These are phyloP conservation scores for Zapornia atra DNA, from an alignment of 2,113 vertebrate genomes.

Conservation along the genomic window DNA sequence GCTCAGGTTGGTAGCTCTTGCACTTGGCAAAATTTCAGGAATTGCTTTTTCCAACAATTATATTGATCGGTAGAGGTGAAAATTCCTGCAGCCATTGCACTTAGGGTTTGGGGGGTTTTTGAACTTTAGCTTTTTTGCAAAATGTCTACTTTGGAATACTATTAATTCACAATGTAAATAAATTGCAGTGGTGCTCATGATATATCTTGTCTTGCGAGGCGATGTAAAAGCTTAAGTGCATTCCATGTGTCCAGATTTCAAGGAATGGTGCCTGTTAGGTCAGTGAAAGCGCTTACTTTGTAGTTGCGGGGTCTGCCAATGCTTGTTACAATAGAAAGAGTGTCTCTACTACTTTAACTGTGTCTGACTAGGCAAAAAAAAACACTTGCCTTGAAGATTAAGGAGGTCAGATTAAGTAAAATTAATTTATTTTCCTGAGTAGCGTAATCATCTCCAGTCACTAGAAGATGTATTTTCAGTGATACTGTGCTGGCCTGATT, in stretches of 20 bases:
- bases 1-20: background rate
- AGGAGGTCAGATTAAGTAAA: conserved; percentile 5
- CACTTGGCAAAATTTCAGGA: background rate
- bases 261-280: background rate
- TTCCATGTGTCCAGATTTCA: background rate
- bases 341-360: background rate
- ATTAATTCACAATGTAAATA: background rate
- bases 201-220: background rate
- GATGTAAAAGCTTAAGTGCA: background rate
- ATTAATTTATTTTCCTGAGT: conserved; percentile 7
- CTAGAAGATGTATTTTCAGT: background rate
- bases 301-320: background rate
- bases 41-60: background rate
- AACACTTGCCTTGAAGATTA: conserved; percentile 25
- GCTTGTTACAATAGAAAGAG: background rate
- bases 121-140: background rate
- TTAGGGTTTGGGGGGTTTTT: background rate
- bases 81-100: background rate
- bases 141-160: background rate
- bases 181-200: background rate
- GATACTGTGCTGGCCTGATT: background rate
- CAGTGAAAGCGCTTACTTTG: background rate
- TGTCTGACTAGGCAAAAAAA: conserved; percentile 17
- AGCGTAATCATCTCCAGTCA: background rate
- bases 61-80: background rate